Base-by-base conservation (phyloP, 2,888 invertebrate species). In the Scrobipalpa atriplicella region DNA sequence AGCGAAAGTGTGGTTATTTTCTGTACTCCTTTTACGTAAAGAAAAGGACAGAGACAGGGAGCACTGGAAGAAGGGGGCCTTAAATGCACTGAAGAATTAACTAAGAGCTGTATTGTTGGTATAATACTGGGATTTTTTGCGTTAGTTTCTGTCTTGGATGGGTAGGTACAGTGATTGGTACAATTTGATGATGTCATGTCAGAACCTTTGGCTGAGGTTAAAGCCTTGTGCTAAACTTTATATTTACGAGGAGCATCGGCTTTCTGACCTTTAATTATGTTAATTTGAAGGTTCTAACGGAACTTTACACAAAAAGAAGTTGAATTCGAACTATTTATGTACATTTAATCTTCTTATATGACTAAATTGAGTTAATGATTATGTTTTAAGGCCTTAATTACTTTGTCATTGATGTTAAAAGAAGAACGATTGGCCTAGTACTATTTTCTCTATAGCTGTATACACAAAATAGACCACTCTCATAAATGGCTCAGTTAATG, bases 241-340 rank as follows among this genome's bases (percentile, higher is more conserved):
- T 21, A 56, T 21, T 56, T 21, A 21, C 13, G 54, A 29, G 11
- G 21, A 56, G 10, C 21, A 13, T 56, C 54, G 21, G 52, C 21
- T 18, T 3, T 9, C 21, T 29, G 54, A 56, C 54, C 54, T 56
- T 56, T 56, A 11, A 21, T 56, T 21, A 52, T 18, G 52, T 19
- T 19, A 52, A 52, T 52, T 13, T 21, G 54, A 56, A 56, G 54
- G 54, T 56, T 56, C 21, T 47, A 47, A 47, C 47, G n/a, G 47
- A 10, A 29, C 9, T 56, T 56, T 21, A 18, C 13, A 29, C 13
- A 21, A 6, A 16, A 52, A 18, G 5, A 52, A 10, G 13, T 18
- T 54, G 21, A 19, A 19, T 1, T 18, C 13, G n/a, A 1, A 13
- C n/a, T 13, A n/a, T n/a, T n/a, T n/a, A n/a, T n/a, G n/a, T n/a